Conservation (phyloP, 1,140 invertebrate species). For the Nymphalis io region DNA sequence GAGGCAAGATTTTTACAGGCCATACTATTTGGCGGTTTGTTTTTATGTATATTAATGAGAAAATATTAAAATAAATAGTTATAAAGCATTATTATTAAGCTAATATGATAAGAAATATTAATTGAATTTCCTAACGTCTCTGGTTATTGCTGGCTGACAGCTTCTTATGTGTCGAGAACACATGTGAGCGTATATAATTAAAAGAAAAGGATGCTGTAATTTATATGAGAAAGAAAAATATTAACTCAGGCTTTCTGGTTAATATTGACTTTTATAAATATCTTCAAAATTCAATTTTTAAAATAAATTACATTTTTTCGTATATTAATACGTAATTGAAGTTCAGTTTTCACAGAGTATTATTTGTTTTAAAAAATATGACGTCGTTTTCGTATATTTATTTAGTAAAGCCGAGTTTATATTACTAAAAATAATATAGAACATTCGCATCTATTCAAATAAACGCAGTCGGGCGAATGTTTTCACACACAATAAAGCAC, state of each 20-base stretch:
- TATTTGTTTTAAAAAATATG: not conserved
- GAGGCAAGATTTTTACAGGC: no score
- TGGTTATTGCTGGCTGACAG: constrained; percentile 21
- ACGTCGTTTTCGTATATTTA: not conserved
- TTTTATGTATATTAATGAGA: not conserved
- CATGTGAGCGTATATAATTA: constrained; percentile 32
- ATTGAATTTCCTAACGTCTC: constrained; percentile 14
- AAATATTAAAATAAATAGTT: not conserved
- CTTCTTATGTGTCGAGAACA: constrained; percentile 37
- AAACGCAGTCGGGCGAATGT: constrained; percentile 32
- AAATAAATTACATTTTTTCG: no score
- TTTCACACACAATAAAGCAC: constrained; percentile 48
- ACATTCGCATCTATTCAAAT: constrained; percentile 20
- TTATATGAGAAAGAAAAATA: constrained; percentile 20
- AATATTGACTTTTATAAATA: not conserved
- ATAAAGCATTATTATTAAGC: not conserved
- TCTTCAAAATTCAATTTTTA: no score
- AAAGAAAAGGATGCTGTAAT: constrained; percentile 28
- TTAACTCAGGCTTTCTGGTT: not conserved
- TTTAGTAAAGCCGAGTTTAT: not conserved
- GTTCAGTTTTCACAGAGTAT: no score
- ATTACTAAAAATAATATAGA: not conserved
- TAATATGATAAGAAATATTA: constrained; percentile 5
- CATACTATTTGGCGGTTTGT: no score
- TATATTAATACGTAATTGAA: not conserved